Evolutionary conservation across 2,113 vertebrate species (phyloP).

Genomic region (Daubentonia madagascariensis): DNA sequence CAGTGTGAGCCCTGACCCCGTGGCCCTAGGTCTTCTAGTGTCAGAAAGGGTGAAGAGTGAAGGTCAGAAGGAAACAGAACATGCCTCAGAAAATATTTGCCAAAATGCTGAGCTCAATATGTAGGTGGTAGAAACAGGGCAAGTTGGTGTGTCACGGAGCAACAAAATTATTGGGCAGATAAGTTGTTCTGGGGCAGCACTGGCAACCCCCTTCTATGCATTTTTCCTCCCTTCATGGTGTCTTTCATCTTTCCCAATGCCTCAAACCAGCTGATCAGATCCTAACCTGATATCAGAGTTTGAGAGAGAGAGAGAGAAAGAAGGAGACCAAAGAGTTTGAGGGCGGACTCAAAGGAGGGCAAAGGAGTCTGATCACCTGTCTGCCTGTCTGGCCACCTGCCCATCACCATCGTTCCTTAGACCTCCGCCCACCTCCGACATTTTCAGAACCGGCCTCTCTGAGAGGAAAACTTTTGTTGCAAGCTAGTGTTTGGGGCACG

Average conservation of each 20-base stretch:
- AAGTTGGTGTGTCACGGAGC: not conserved
- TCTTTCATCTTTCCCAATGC: not conserved
- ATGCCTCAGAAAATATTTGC: not conserved
- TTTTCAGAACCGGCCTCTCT: slow-evolving; percentile 55
- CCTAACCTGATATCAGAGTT: not conserved
- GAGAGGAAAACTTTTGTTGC: slow-evolving; percentile 49
- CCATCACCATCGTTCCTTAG: not conserved
- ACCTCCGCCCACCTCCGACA: not conserved
- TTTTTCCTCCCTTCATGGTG: not conserved
- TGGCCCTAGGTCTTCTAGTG: not conserved
- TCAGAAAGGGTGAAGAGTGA: not conserved
- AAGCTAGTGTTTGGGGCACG: slow-evolving; percentile 45
- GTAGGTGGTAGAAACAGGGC: not conserved
- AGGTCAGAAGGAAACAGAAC: not conserved
- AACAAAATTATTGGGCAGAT: not conserved
- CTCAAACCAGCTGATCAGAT: not conserved
- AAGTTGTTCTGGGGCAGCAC: not conserved
- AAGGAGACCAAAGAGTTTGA: not conserved
- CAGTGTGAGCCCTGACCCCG: not conserved
- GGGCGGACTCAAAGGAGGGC: too few relatives aligned
- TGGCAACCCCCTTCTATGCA: not conserved
- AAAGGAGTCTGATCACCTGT: not conserved
- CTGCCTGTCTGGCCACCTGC: not conserved
- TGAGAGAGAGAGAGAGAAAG: not conserved
- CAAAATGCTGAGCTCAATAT: not conserved